Base-by-base conservation (phyloP, 2,888 invertebrate species). In the Eudemis profundana region DNA sequence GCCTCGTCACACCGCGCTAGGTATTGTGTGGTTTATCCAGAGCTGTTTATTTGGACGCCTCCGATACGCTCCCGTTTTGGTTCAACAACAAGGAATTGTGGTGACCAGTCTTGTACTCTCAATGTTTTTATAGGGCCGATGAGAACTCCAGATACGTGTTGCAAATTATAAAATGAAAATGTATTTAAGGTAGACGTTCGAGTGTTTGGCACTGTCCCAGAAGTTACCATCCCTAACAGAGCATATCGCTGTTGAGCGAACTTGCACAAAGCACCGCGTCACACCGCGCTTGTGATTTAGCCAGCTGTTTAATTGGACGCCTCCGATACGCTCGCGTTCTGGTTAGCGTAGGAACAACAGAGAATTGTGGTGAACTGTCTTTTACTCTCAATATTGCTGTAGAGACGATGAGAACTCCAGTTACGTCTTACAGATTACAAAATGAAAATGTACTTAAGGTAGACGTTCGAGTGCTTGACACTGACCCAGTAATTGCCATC, bases 181-280 rank as follows among this genome's bases (percentile, higher is more conserved):
- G n/a, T n/a, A n/a, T n/a, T n/a, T n/a, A n/a, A n/a, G n/a, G n/a
- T n/a, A n/a, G n/a, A n/a, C n/a, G n/a, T n/a, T n/a, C n/a, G n/a
- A n/a, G n/a, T n/a, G n/a, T n/a, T n/a, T n/a, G n/a, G n/a, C n/a
- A n/a, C n/a, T n/a, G n/a, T n/a, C n/a, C n/a, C n/a, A n/a, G n/a
- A n/a, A n/a, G n/a, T n/a, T n/a, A n/a, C n/a, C n/a, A n/a, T 14
- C 60, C 60, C 61, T 61, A 51, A 27, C 23, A n/a, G 33, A 14
- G 10, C 15, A n/a, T 60, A 51, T 33, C 33, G 42, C 12, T 14
- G 50, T 21, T 27, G 42, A 14, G 33, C 29, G 19, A 17, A 40
- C 47, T 40, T 19, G 8, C n/a, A 51, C 61, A 51, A 51, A 61
- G 51, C 29, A 33, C 17, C 42, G n/a, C 49, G 17, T 42, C 51